Conservation (phyloP, 2,113 vertebrate genomes). For the Hemicordylus capensis region DNA sequence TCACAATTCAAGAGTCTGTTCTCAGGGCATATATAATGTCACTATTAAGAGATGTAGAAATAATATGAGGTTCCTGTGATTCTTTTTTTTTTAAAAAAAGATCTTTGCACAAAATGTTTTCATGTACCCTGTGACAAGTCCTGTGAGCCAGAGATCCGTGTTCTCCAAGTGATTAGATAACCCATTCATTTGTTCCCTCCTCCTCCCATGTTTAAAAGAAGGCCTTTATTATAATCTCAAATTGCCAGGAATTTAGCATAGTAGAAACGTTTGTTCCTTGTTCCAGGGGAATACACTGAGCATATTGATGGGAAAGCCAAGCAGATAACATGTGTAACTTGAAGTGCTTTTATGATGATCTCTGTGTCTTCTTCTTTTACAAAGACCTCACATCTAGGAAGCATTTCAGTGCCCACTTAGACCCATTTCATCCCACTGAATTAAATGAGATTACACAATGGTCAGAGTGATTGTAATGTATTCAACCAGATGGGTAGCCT, state of each 20-base stretch:
- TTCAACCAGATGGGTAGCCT: background rate
- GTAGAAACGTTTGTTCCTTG: constrained; percentile 40
- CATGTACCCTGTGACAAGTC: constrained; percentile 13
- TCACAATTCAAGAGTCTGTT: constrained; percentile 8
- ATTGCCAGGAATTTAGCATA: constrained; percentile 20
- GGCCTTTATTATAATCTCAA: constrained; percentile 12
- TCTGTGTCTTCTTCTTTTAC: background rate
- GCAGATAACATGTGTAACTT: constrained; percentile 22
- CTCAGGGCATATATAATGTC: background rate
- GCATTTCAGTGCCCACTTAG: background rate
- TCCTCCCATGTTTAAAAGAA: constrained; percentile 22
- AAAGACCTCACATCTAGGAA: background rate
- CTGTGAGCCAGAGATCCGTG: constrained; percentile 19
- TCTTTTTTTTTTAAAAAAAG: background rate
- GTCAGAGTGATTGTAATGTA: background rate
- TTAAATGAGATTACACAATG: background rate
- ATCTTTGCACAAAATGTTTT: constrained; percentile 28
- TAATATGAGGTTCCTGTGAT: background rate
- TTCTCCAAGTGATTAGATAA: constrained; percentile 24
- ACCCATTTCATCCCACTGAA: background rate
- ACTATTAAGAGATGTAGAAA: background rate
- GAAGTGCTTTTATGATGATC: constrained; percentile 20
- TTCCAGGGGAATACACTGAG: constrained; percentile 24
- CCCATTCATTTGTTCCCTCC: constrained; percentile 16
- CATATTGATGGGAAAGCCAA: constrained; percentile 21